Conservation (phyloP, 2,113 vertebrate genomes). For the Polyodon spathula region DNA sequence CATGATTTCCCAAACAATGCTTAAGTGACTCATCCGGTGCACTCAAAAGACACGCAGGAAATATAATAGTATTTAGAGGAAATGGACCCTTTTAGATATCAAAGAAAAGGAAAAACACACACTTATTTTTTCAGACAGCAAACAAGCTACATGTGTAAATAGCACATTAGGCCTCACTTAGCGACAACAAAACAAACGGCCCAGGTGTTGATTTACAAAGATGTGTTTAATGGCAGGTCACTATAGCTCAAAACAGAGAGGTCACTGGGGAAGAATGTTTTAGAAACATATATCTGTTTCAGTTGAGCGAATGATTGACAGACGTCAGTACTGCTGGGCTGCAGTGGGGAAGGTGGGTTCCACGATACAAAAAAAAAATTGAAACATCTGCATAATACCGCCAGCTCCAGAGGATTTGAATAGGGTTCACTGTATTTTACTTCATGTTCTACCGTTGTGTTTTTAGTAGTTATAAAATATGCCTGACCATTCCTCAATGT, state of each 20-base stretch:
- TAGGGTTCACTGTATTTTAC: no score
- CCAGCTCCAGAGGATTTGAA: no score
- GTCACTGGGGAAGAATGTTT: background rate
- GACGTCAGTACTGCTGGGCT: background rate
- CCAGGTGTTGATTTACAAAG: background rate
- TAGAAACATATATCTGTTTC: background rate
- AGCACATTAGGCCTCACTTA: conserved; percentile 3
- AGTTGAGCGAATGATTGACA: background rate
- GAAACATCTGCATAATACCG: no score
- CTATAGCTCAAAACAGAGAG: background rate
- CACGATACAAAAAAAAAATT: no score
- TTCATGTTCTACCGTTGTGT: no score
- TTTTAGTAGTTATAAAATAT: no score
- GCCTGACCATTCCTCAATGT: no score
- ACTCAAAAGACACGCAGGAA: conserved; percentile 27
- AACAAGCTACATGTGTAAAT: background rate
- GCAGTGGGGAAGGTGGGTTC: background rate
- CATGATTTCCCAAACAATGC: no score
- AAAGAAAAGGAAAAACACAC: background rate
- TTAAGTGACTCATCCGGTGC: no score
- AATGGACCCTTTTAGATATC: background rate
- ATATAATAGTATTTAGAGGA: background rate
- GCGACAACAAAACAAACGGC: background rate
- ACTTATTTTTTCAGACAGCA: background rate
- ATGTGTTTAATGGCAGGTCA: background rate